phyloP scores from a whole-genome alignment of 2,113 vertebrate genomes.

The Dissostichus mawsoni region DNA sequence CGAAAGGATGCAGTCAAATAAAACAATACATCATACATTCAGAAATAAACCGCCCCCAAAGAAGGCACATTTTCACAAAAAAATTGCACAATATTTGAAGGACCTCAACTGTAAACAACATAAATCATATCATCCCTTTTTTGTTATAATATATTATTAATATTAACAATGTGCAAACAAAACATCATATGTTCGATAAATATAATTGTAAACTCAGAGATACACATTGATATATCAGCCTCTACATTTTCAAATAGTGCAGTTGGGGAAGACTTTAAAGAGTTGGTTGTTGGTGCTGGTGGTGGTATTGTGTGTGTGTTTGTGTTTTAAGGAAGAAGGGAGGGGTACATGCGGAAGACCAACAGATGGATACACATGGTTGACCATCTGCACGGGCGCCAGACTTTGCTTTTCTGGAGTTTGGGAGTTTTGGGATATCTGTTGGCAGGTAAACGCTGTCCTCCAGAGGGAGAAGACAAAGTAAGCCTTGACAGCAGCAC shows the following conservation, averaged over 20 bases:
- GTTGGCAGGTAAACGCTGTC: slow-evolving; percentile 35
- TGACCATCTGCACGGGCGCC: slow-evolving; percentile 31
- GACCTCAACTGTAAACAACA: slow-evolving; percentile 6
- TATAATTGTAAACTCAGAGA: slow-evolving; percentile 34
- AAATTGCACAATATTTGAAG: slow-evolving; percentile 5
- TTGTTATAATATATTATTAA: too few species aligned
- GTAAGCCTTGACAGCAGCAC: slow-evolving; percentile 12
- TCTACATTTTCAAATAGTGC: slow-evolving; percentile 42
- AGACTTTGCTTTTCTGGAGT: slow-evolving; percentile 16
- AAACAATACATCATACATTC: slow-evolving; percentile 38
- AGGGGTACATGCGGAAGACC: slow-evolving; percentile 2
- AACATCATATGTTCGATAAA: slow-evolving; percentile 12
- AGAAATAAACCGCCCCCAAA: not conserved
- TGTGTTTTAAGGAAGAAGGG: not conserved
- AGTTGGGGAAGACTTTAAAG: slow-evolving; percentile 71
- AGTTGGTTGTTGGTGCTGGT: slow-evolving; percentile 41
- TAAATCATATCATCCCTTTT: slow-evolving; percentile 25
- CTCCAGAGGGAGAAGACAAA: slow-evolving; percentile 31
- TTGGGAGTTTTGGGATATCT: not conserved
- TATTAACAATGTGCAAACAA: slow-evolving; percentile 32
- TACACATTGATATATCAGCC: slow-evolving; percentile 6
- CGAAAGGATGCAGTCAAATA: slow-evolving; percentile 32
- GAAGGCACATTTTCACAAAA: slow-evolving; percentile 25
- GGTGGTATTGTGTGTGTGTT: not conserved
- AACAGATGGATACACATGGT: slow-evolving; percentile 31